Base-by-base conservation (phyloP, 2,888 invertebrate species). In the Maniola hyperantus region DNA sequence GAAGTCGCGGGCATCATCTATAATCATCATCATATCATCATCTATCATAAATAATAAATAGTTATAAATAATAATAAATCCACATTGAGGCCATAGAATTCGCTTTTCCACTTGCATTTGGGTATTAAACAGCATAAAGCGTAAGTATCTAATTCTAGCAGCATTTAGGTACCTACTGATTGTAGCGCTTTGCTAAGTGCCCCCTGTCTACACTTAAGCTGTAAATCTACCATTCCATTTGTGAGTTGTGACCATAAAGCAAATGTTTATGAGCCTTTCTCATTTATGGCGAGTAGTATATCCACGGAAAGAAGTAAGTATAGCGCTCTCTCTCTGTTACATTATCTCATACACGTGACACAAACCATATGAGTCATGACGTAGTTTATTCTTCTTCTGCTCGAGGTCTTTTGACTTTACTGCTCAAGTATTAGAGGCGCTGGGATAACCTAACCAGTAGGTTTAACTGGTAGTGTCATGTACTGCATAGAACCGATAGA, bases 151-250 rank as follows among this genome's bases (percentile, higher is more conserved):
- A 51, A n/a, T n/a, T 51, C 50, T 50, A 26, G 20, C 20, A 26
- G 46, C 46, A 53, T n/a, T n/a, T n/a, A n/a, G n/a, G n/a, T n/a
- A n/a, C 53, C n/a, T 53, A 13, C 53, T 53, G 39, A 55, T 55
- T 39, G 39, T 18, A 39, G 11, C 39, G 55, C 55, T 39, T 55
- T 11, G 55, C 55, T 55, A 61, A 61, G 18, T 51, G 61, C 51
- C 36, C 61, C 39, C 8, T 26, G 50, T 20, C 58, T 66, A 53
- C 46, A 69, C 69, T 69, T 66, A 68, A 68, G 65, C 63, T 58
- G 66, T 73, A 70, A 73, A 70, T 72, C 67, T 66, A 65, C 63
- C 66, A 70, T 71, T 70, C 66, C 67, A 70, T 71, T 70, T 70
- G 72, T 67, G 70, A 62, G 69, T 69, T 70, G 72, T 67, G 68